Evolutionary conservation across 2,797 vertebrate species (phyloP).

Genomic region (Darevskia nairensis): DNA sequence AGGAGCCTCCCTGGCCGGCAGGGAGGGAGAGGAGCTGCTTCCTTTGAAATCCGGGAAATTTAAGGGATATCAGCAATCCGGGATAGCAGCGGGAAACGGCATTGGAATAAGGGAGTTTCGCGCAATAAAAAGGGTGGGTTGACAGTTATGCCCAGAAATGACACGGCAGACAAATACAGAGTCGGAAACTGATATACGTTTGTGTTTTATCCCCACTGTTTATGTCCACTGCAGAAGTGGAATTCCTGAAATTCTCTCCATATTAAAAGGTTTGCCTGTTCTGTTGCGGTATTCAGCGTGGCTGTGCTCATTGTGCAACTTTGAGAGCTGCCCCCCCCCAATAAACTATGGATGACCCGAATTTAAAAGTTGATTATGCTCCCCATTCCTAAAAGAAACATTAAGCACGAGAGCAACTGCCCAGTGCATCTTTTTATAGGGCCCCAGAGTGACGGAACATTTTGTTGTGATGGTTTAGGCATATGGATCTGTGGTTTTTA

Average conservation of each 20-base stretch:
- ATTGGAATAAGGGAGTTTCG: no score
- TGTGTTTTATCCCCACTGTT: neutral
- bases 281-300: conserved; percentile 30
- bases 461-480: fast-evolving
- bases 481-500: fast-evolving
- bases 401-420: neutral
- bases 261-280: neutral
- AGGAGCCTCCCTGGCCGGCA: no score
- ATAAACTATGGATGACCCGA: neutral
- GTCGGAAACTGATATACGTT: neutral
- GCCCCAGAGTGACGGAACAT: neutral
- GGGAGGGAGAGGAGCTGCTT: no score
- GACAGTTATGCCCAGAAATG: no score
- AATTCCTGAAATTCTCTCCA: no score
- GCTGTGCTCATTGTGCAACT: neutral
- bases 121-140: no score
- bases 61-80: no score
- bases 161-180: neutral
- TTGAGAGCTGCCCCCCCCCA: no score
- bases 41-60: no score
- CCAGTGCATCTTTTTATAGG: neutral
- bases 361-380: neutral
- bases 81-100: no score
- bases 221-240: neutral
- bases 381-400: neutral